These are phyloP conservation scores for Drosophila ficusphila DNA, from an alignment of 1,140 invertebrate species.

Conservation along the genomic window DNA sequence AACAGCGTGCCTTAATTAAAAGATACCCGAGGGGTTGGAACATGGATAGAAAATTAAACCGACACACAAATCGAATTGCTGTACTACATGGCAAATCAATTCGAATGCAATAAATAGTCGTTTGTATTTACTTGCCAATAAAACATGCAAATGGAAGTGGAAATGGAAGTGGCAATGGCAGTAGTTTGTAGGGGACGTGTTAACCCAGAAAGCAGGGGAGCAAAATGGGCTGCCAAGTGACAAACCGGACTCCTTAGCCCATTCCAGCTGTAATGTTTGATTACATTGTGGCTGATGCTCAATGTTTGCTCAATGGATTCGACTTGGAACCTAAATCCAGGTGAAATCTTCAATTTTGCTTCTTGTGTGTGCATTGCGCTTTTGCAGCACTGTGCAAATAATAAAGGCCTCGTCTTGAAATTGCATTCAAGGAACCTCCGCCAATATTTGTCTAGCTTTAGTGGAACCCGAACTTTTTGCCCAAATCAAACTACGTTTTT, in stretches of 20 bases:
- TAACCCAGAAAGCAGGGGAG: conserved; percentile 30
- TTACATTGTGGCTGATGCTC: conserved; percentile 63
- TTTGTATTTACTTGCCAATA: conserved; percentile 66
- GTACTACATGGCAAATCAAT: conserved; percentile 21
- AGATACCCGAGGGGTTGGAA: conserved; percentile 15
- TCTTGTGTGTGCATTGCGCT: conserved; percentile 58
- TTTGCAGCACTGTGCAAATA: conserved; percentile 53
- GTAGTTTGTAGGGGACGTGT: conserved; percentile 31
- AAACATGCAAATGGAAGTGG: conserved; percentile 50
- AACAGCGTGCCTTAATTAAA: conserved; percentile 55
- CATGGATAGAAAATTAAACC: conserved; percentile 9
- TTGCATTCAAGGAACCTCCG: conserved; percentile 50
- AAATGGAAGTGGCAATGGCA: background rate
- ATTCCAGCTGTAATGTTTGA: conserved; percentile 60
- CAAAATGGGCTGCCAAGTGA: conserved; percentile 49
- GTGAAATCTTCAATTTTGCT: conserved; percentile 12
- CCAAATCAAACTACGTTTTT: conserved; percentile 49
- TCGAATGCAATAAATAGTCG: conserved; percentile 55
- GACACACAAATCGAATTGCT: conserved; percentile 43
- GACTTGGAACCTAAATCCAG: conserved; percentile 17
- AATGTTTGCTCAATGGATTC: conserved; percentile 50
- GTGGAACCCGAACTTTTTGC: conserved; percentile 15
- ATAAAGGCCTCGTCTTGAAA: conserved; percentile 37
- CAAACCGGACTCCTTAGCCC: conserved; percentile 33
- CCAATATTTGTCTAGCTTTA: conserved; percentile 61